phyloP scores from a whole-genome alignment of 2,797 vertebrate genomes.

The Myotis vivesi region DNA sequence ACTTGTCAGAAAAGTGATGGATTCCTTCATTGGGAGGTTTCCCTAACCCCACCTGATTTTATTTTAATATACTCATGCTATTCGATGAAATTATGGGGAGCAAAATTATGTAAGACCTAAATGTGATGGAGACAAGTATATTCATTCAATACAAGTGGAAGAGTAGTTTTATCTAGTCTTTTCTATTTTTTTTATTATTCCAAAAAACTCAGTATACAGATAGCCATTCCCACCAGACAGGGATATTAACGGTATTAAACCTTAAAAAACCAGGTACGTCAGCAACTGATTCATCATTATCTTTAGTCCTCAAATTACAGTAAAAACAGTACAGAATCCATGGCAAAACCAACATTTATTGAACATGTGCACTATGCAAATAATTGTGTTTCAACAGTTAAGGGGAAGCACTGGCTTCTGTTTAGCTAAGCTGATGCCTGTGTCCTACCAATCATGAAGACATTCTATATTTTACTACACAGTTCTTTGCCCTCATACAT shows the following conservation, averaged over 20 bases:
- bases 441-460: neutral
- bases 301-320: neutral
- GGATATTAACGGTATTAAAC: neutral
- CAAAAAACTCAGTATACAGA: neutral
- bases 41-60: constrained; percentile 45
- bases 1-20: constrained; percentile 73
- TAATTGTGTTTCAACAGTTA: neutral
- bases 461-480: neutral
- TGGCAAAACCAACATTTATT: neutral
- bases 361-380: neutral
- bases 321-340: neutral
- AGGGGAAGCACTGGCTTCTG: neutral
- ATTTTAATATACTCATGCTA: constrained; percentile 67
- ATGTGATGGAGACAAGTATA: constrained; percentile 47
- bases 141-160: constrained; percentile 64
- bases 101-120: constrained; percentile 55
- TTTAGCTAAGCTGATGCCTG: neutral
- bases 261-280: neutral
- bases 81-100: neutral
- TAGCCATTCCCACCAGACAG: neutral
- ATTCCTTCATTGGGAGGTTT: constrained; percentile 59
- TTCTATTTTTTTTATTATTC: constrained; percentile 15
- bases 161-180: constrained; percentile 36
- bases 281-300: neutral
- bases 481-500: neutral